phyloP scores from a whole-genome alignment of 2,888 invertebrate species.

The Serrognathus titanus region DNA sequence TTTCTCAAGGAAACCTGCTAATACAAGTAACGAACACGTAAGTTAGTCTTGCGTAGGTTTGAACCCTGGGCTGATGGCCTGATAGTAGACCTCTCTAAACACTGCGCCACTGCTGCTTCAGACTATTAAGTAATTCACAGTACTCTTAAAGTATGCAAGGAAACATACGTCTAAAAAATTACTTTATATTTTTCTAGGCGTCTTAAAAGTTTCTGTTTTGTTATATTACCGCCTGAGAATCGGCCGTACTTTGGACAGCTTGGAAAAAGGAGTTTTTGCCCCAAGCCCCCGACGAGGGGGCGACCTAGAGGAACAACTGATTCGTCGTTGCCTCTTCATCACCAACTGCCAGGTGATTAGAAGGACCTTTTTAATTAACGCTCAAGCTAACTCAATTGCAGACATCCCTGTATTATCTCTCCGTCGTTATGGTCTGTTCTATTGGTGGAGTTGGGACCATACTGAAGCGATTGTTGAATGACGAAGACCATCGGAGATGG shows the following conservation, averaged over 20 bases:
- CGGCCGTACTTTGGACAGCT: slow-evolving; percentile 7
- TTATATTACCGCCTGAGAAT: slow-evolving; percentile 10
- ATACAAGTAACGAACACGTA: too few species aligned
- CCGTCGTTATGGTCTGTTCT: slow-evolving; percentile 9
- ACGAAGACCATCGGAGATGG: background rate
- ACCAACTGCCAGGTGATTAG: slow-evolving; percentile 12
- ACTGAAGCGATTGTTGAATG: slow-evolving; percentile 1
- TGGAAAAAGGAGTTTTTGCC: slow-evolving; percentile 13
- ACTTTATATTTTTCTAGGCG: slow-evolving; percentile 9
- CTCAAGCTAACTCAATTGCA: background rate
- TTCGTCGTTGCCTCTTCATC: slow-evolving; percentile 11
- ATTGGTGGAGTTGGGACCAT: slow-evolving; percentile 9
- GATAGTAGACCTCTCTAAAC: too few species aligned
- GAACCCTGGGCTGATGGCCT: too few species aligned
- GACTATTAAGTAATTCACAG: too few species aligned
- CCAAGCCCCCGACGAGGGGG: slow-evolving; percentile 12
- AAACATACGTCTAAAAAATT: too few species aligned
- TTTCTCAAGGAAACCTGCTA: too few species aligned
- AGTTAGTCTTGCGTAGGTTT: too few species aligned
- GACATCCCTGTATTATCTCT: slow-evolving; percentile 13
- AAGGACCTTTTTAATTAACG: background rate
- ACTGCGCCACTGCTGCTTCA: too few species aligned
- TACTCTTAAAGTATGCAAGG: background rate
- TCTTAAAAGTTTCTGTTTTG: slow-evolving; percentile 12
- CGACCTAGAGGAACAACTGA: slow-evolving; percentile 10